These are phyloP conservation scores for Antheraea pernyi DNA, from an alignment of 1,140 invertebrate genomes.

Conservation along the genomic window DNA sequence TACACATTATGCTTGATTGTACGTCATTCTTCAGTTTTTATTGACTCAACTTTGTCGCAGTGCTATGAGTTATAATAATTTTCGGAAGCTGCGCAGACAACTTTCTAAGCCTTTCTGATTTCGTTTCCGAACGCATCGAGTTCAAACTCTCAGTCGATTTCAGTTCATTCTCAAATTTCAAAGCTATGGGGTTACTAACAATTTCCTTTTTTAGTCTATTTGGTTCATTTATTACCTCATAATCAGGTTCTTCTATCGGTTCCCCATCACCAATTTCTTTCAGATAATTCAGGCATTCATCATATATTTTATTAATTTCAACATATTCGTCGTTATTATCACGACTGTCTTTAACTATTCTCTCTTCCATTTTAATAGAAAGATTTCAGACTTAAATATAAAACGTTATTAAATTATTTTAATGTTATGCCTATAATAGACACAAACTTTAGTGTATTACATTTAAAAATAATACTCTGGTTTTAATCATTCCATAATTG, in stretches of 20 bases:
- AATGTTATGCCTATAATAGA: too few relatives aligned
- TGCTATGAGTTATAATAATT: slow-evolving; percentile 68
- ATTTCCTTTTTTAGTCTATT: background rate
- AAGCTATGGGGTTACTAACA: slow-evolving; percentile 23
- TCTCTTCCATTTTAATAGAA: background rate
- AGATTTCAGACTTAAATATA: background rate
- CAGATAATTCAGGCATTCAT: slow-evolving; percentile 65
- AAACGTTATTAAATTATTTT: too few relatives aligned
- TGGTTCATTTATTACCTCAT: slow-evolving; percentile 46
- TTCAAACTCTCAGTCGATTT: slow-evolving; percentile 40
- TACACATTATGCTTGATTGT: too few relatives aligned
- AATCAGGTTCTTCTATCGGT: slow-evolving; percentile 29
- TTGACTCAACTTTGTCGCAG: too few relatives aligned
- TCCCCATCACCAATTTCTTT: slow-evolving; percentile 27
- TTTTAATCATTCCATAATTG: too few relatives aligned
- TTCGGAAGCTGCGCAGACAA: slow-evolving; percentile 62
- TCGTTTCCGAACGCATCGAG: slow-evolving; percentile 36
- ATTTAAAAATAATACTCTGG: too few relatives aligned
- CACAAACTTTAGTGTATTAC: too few relatives aligned
- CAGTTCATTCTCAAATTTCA: slow-evolving; percentile 43
- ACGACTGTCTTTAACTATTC: background rate
- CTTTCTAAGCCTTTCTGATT: slow-evolving; percentile 56
- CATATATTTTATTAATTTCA: slow-evolving; percentile 59
- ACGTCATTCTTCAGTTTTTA: too few relatives aligned
- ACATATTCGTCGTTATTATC: slow-evolving; percentile 37